Base-by-base conservation (phyloP, 2,888 invertebrate species). In the Ellobium chinense region DNA sequence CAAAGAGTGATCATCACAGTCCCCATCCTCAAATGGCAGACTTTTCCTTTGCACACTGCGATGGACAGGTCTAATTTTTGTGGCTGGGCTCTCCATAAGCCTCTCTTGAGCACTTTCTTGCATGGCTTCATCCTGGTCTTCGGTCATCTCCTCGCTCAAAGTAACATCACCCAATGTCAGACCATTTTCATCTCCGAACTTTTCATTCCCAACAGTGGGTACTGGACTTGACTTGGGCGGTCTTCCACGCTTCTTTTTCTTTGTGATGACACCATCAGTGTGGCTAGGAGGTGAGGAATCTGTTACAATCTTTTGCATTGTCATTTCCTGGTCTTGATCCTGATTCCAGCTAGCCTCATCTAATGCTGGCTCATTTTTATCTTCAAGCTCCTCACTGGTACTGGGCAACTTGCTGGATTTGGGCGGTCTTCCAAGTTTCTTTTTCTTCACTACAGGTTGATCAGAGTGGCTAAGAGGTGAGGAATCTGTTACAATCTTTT, bases 201-300 rank as follows among this genome's bases (percentile, higher is more conserved):
- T 73, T 7, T 37, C 31, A 36, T n/a, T n/a, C n/a, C n/a, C n/a
- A n/a, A n/a, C n/a, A n/a, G n/a, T n/a, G n/a, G n/a, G n/a, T 3
- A 36, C 36, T 29, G 27, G 27, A 27, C 31, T 36, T 29, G 39
- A 31, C 46, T 70, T 79, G n/a, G 63, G 58, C 24, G 73, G 73
- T 39, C 79, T 29, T 4, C 80, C 80, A n/a, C 74, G 74, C 24
- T 75, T 75, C 24, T 29, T 75, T 65, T 66, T 68, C 46, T 46
- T 18, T 46, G 46, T 12, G 39, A 39, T 24, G 29, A 37, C n/a
- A 14, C n/a, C 5, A 27, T 60, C 37, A 36, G 69, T 31, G n/a
- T n/a, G n/a, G n/a, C n/a, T n/a, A n/a, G n/a, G n/a, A n/a, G n/a
- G n/a, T n/a, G n/a, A n/a, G n/a, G n/a, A n/a, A n/a, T n/a, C n/a